Evolutionary conservation across 2,888 invertebrate genomes (phyloP), one percentile per base, ranked within the genome.

Genomic region (Meloe dianella): DNA sequence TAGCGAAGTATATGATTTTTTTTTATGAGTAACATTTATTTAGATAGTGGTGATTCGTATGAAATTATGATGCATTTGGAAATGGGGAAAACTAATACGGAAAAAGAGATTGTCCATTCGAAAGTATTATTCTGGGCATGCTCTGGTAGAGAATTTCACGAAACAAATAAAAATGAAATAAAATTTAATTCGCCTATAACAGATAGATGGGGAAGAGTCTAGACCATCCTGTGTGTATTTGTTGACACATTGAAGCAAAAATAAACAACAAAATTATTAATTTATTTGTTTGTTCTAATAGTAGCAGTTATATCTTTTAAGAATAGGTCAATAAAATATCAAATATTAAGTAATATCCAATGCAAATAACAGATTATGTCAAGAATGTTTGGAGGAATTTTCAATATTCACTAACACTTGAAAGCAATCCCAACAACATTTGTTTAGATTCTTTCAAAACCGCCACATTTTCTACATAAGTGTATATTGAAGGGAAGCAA

Each of bases 71-170:
- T 47, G 20, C 8, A 47, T 1, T 10, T 47, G 47, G 9, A 65
- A 62, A 62, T 58, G 54, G 30, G 24, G 59, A 62, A 58, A 32
- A 35, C 17, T n/a, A 8, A 41, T 17, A 41, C n/a, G 17, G n/a
- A 32, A 27, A 62, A 61, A 66, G 68, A 70, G 70, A 70, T 70
- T 60, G 71, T 70, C n/a, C n/a, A 72, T 70, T 72, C 66, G 71
- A 72, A 72, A 72, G 71, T 72, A 64, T 68, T 70, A 72, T 72
- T 70, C 70, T 57, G 32, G 58, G 68, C 70, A 66, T 69, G 70
- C 70, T 70, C 72, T 66, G 65, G 57, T 71, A 65, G 70, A 66
- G 68, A 70, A 69, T 72, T 72, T 72, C 72, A 72, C 70, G 64
- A 65, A 63, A 62, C n/a, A n/a, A n/a, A n/a, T n/a, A n/a, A n/a